Base-by-base conservation (phyloP, 2,888 invertebrate species). In the Eutolmus rufibarbis region DNA sequence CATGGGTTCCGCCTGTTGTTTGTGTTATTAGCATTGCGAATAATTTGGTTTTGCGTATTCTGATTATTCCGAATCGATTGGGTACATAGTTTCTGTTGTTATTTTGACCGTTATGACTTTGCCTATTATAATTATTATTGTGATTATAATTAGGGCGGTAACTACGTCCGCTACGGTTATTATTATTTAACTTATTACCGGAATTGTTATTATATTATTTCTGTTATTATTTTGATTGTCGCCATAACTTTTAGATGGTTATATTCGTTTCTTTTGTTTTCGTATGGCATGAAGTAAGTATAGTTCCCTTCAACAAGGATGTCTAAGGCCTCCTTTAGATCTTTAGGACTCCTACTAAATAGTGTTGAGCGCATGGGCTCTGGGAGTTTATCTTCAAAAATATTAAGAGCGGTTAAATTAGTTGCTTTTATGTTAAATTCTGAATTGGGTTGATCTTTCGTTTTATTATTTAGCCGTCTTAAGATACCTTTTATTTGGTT, bases 391-490 rank as follows among this genome's bases (percentile, higher is more conserved):
- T 86, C 76, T 86, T 86, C 46, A 51, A 86, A 86, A 51, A 86
- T 51, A 23, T 19, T 57, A 5, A 76, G 31, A 1, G 23, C 76
- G 2, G 76, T 76, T 76, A 28, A 7, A 34, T 51, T 86, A 34
- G 51, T 86, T 51, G 86, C 74, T 28, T 76, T 23, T 34, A n/a
- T 31, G 8, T 19, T 19, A 4, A 5, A n/a, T n/a, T 56, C 12
- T 19, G 77, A 16, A n/a, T 86, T 77, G 12, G 56, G 56, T 37
- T 51, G 37, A 57, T 86, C 86, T 77, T 86, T 86, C 16, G 56
- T 46, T 78, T 88, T 88, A 79, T 84, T 87, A 56, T 88, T 87
- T 9, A 87, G 40, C 16, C 84, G 82, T 28, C 87, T 5, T 19
- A 87, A 57, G 8, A 78, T 85, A 12, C n/a, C 31, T 74, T 85